Base-by-base conservation (phyloP, 2,888 invertebrate genomes). In the Pardosa pseudoannulata region DNA sequence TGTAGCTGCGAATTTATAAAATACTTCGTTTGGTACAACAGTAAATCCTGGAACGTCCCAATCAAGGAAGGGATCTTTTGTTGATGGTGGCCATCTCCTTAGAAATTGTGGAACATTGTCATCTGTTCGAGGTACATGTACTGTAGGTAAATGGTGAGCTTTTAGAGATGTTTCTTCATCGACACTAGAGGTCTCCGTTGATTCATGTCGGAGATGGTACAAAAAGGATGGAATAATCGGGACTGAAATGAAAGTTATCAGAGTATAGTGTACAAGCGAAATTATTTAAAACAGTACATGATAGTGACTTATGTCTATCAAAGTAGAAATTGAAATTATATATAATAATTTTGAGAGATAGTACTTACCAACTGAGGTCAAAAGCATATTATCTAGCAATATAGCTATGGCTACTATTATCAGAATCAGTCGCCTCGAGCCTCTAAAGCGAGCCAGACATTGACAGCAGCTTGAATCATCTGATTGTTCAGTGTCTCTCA, bases 171-270 rank as follows among this genome's bases (percentile, higher is more conserved):
- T 28, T 16, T 28, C 65, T 6, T 65, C 13, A 2, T 28, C 27
- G 2, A 9, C 31, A 1, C 16, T 67, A n/a, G 68, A 2, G 16
- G n/a, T 19, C 0, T 62, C 78, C n/a, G 41, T 39, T 3, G 78
- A 64, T 50, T 86, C 87, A 78, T 89, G 87, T 27, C 91, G 91
- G 9, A 90, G 70, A 74, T 90, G 87, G 93, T 98, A 98, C 88
- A 99, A 94, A 93, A 98, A 99, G 93, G 98, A 98, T 89, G 99
- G 99, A 90, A 99, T 98, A 91, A 99, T 99, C 82, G 99, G 99
- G 90, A 99, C 99, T 99, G 94, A 11, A 36, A n/a, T n/a, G n/a
- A n/a, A n/a, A n/a, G n/a, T n/a, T n/a, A n/a, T n/a, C n/a, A n/a
- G n/a, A n/a, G n/a, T n/a, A n/a, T n/a, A n/a, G n/a, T n/a, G n/a